These are phyloP conservation scores for Alaudala cheleensis DNA, from an alignment of 2,113 vertebrate species.

Conservation along the genomic window DNA sequence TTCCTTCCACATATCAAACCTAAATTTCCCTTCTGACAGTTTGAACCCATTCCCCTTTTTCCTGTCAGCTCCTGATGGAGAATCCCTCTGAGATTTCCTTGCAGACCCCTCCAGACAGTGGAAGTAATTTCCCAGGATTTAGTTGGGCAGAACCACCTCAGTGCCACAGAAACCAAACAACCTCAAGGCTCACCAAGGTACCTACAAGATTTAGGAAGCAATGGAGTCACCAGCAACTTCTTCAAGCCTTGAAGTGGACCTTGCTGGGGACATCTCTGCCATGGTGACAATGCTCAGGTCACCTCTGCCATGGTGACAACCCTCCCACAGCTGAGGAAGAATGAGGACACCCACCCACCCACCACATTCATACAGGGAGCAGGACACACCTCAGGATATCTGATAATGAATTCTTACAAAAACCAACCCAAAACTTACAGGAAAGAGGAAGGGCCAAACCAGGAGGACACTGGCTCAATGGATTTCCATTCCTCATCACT, in stretches of 20 bases:
- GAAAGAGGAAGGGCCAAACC: constrained; percentile 91
- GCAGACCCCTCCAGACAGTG: accelerated
- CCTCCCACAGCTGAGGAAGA: neutral
- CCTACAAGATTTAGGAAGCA: neutral
- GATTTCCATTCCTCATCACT: constrained; percentile 91
- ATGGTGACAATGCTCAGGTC: neutral
- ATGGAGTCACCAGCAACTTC: neutral
- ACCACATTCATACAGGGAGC: accelerated
- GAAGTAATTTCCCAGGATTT: neutral
- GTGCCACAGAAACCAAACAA: neutral
- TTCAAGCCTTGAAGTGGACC: neutral
- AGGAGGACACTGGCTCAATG: constrained; percentile 89
- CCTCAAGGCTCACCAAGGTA: neutral
- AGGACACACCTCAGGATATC: neutral
- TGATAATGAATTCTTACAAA: neutral
- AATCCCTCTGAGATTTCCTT: neutral
- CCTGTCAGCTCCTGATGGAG: neutral
- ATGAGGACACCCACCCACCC: neutral
- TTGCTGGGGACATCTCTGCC: neutral
- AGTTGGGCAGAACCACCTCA: neutral
- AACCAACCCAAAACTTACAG: constrained; percentile 79
- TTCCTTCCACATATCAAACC: neutral
- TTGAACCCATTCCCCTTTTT: neutral
- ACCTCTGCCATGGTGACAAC: neutral
- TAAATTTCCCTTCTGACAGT: neutral